Percentiles rank a stretch among this genome's conserved stretches.
phyloP scores from a whole-genome alignment of 2,797 vertebrate genomes.

The Micromesistius poutassou region DNA sequence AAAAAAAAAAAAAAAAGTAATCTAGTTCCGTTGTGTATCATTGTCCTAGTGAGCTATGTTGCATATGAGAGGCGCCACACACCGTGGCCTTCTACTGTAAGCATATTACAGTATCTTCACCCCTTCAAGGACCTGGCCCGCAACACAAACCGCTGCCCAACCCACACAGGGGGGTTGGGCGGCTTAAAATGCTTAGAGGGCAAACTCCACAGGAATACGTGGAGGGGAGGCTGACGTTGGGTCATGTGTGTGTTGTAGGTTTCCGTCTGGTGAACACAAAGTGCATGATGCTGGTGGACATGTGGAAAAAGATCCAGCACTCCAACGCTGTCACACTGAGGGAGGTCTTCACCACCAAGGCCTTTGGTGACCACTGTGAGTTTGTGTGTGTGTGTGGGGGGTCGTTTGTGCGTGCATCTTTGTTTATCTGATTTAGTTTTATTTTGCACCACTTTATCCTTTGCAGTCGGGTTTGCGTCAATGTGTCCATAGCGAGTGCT shows the following conservation, averaged over 20 bases:
- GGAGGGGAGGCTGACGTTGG: background rate
- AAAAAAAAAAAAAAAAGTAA: no score
- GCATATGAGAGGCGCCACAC: no score
- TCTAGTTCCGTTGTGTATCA: no score
- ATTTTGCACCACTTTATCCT: background rate
- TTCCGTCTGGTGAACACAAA: constrained; percentile 98
- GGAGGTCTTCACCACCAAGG: constrained; percentile 99
- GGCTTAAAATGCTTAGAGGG: no score
- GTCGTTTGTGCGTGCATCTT: background rate
- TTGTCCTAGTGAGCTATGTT: no score
- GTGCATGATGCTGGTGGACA: constrained; percentile 98
- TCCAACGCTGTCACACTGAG: constrained; percentile 96
- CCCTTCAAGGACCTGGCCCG: no score
- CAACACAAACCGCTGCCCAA: no score
- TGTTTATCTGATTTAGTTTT: background rate
- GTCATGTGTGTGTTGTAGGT: constrained; percentile 67
- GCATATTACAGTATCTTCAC: no score
- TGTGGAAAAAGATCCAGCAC: constrained; percentile 99
- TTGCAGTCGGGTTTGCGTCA: background rate
- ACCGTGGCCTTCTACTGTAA: no score
- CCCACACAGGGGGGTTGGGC: no score
- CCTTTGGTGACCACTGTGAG: constrained; percentile 98
- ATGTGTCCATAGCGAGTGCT: background rate
- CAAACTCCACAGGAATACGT: background rate
- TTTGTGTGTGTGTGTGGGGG: constrained; percentile 11